Conservation (phyloP, 2,113 vertebrate species). For the Daubentonia madagascariensis region DNA sequence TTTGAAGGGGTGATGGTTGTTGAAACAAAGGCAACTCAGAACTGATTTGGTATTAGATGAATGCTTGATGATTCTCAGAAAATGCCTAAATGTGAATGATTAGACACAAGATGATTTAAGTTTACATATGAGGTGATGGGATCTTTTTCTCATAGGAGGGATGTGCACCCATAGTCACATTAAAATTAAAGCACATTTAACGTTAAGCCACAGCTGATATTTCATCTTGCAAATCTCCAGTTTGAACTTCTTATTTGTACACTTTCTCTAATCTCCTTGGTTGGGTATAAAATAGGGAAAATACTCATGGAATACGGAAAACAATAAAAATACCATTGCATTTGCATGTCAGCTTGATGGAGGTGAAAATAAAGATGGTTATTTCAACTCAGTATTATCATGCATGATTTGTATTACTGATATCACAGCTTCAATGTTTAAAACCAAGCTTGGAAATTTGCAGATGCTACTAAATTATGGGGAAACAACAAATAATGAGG, state of each 20-base stretch:
- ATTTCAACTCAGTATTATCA: constrained; percentile 56
- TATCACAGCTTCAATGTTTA: constrained; percentile 57
- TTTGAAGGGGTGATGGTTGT: not conserved
- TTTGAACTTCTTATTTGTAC: not conserved
- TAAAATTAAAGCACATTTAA: not conserved
- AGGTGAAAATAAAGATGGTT: constrained; percentile 50
- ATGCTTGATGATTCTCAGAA: not conserved
- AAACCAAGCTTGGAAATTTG: constrained; percentile 66
- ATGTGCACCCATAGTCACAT: not conserved
- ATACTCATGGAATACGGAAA: not conserved
- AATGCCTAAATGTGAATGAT: not conserved
- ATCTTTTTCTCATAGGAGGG: not conserved
- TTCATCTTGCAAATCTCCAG: not conserved
- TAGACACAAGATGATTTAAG: not conserved
- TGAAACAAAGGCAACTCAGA: not conserved
- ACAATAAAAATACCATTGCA: constrained; percentile 20
- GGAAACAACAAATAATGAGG: constrained; percentile 49
- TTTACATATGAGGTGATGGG: not conserved
- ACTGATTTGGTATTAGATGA: not conserved
- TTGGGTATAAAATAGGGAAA: not conserved
- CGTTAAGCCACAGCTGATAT: not conserved
- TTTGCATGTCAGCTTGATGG: constrained; percentile 41
- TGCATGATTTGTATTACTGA: constrained; percentile 64
- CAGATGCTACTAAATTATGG: constrained; percentile 65
- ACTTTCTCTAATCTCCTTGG: not conserved